Evolutionary conservation across 2,888 invertebrate species (phyloP).

Genomic region (Ophion ventricosus): DNA sequence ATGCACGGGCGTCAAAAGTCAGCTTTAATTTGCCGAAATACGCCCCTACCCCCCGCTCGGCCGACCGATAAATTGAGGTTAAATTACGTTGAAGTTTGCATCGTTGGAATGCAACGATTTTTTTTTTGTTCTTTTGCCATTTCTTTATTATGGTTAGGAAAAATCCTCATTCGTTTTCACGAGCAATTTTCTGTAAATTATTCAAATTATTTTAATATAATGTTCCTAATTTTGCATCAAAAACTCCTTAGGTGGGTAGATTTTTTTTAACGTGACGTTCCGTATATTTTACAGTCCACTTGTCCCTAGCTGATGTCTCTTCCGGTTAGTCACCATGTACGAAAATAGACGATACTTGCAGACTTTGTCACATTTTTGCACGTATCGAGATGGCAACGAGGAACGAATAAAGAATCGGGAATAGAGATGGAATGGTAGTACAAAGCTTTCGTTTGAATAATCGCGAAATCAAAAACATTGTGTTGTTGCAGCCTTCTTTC

Average conservation of each 20-base stretch:
- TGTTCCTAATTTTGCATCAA: too few species aligned
- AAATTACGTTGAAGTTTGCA: not conserved
- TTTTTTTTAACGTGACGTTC: not conserved
- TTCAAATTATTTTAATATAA: too few species aligned
- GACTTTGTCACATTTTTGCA: slow-evolving; percentile 8
- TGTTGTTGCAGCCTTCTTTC: too few species aligned
- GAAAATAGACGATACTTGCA: slow-evolving; percentile 11
- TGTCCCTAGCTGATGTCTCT: not conserved
- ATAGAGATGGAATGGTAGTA: too few species aligned
- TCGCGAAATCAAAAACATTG: too few species aligned
- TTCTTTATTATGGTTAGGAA: too few species aligned
- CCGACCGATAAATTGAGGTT: not conserved
- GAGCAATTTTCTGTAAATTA: too few species aligned
- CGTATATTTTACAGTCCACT: not conserved
- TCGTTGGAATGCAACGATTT: too few species aligned
- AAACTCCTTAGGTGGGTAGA: not conserved
- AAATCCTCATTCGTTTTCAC: too few species aligned
- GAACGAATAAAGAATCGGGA: too few species aligned
- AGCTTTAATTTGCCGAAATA: slow-evolving; percentile 19
- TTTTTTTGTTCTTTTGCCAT: too few species aligned
- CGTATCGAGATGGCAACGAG: not conserved
- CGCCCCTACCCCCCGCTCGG: not conserved
- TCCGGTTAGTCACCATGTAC: slow-evolving; percentile 39
- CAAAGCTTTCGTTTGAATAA: too few species aligned
- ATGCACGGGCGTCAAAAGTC: not conserved